Conservation (phyloP, 2,888 invertebrate genomes). For the Parasteatoda lunata region DNA sequence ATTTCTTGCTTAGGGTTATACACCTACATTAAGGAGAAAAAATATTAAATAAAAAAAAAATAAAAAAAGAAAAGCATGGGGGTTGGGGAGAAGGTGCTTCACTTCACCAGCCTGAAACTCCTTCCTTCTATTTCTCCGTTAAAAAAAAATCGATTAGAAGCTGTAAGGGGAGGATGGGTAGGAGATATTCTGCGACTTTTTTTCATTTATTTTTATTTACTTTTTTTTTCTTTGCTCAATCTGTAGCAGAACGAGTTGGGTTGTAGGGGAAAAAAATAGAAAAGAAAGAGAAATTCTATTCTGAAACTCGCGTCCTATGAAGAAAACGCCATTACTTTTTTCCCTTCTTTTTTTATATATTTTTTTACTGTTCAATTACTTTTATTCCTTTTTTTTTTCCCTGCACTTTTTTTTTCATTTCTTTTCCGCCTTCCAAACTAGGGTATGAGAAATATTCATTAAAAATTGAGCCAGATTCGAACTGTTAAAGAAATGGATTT, state of each 20-base stretch:
- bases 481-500: conserved; percentile 5
- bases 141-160: conserved; percentile 65
- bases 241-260: conserved; percentile 56
- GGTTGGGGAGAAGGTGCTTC: background rate
- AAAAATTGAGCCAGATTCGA: conserved; percentile 52
- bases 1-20: conserved; percentile 32
- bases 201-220: conserved; percentile 16
- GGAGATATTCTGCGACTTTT: conserved; percentile 28
- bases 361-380: conserved; percentile 12
- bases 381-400: conserved; percentile 13
- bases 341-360: background rate
- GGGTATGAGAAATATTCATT: conserved; percentile 62
- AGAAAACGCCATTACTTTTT: conserved; percentile 29
- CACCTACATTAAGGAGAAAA: conserved; percentile 63
- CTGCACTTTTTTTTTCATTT: conserved; percentile 2
- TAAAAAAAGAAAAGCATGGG: conserved; percentile 21
- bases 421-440: conserved; percentile 4
- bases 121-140: conserved; percentile 58
- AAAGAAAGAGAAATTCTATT: conserved; percentile 55
- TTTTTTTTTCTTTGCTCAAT: conserved; percentile 33
- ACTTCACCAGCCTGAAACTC: conserved; percentile 40
- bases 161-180: conserved; percentile 14
- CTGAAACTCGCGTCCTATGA: conserved; percentile 54
- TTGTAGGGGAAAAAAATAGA: conserved; percentile 11
- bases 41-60: conserved; percentile 35